These are phyloP conservation scores for Orthosia cruda DNA, from an alignment of 2,888 invertebrate genomes.

Conservation along the genomic window DNA sequence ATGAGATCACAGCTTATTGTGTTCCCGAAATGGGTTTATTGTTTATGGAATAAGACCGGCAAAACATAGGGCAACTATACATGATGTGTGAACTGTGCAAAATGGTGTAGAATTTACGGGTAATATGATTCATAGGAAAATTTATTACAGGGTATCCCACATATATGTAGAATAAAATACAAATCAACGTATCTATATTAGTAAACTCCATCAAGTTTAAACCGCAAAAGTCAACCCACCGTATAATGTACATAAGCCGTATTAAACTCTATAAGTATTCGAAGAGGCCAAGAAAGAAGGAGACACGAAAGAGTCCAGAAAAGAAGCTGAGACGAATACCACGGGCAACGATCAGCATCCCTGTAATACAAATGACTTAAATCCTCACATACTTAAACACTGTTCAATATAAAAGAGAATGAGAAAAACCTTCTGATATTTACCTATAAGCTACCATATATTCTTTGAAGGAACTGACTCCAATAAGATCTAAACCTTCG, in stretches of 20 bases:
- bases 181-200: not conserved
- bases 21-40: conserved; percentile 34
- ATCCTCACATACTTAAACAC: conserved; percentile 43
- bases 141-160: not conserved
- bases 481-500: conserved; percentile 95
- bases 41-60: conserved; percentile 10
- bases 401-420: not conserved
- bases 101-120: not conserved
- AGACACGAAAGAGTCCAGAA: conserved; percentile 95
- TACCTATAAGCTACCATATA: conserved; percentile 91
- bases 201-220: not conserved
- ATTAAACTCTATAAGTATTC: conserved; percentile 95
- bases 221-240: conserved; percentile 83
- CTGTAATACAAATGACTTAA: conserved; percentile 76
- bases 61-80: not conserved
- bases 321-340: conserved; percentile 93
- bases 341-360: conserved; percentile 91
- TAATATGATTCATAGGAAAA: not conserved
- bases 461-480: conserved; percentile 92
- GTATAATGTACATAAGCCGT: conserved; percentile 96
- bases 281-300: conserved; percentile 96
- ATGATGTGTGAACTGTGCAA: not conserved
- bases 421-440: conserved; percentile 47
- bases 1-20: conserved; percentile 54
- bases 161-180: not conserved